A percentile compares a stretch with the other conserved stretches of the same genome.
Conservation (phyloP, 2,888 invertebrate species). For the Myopa testacea region DNA sequence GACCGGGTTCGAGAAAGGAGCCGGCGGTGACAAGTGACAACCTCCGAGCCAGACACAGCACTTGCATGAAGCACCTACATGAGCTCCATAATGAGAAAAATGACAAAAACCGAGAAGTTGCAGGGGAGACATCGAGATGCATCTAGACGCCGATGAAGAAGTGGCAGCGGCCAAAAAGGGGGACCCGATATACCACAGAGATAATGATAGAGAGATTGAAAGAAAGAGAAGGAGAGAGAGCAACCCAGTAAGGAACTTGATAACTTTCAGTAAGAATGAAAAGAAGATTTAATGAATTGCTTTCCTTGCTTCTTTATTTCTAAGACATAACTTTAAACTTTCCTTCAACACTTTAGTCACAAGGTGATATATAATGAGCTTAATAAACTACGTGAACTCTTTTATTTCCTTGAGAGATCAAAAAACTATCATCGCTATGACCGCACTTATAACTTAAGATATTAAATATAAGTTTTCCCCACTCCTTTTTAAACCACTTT, state of each 20-base stretch:
- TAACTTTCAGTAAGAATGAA: too few species aligned
- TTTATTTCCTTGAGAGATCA: too few species aligned
- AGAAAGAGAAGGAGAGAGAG: not conserved
- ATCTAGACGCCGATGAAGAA: constrained; percentile 6
- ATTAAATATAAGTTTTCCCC: too few species aligned
- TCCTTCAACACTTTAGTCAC: too few species aligned
- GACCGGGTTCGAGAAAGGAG: not conserved
- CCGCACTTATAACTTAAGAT: too few species aligned
- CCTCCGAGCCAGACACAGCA: constrained; percentile 1
- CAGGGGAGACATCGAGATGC: not conserved
- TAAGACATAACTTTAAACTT: too few species aligned
- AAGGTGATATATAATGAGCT: too few species aligned
- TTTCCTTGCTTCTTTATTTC: too few species aligned
- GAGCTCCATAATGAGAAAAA: constrained; percentile 32
- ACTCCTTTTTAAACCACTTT: too few species aligned
- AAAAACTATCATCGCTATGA: too few species aligned
- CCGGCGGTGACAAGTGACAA: constrained; percentile 23
- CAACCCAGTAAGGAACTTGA: not conserved
- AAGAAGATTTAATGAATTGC: too few species aligned
- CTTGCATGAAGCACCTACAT: constrained; percentile 6
- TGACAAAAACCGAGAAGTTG: constrained; percentile 33
- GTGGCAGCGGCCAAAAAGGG: not conserved
- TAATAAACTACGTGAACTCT: too few species aligned
- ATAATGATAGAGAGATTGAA: not conserved
- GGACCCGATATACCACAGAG: not conserved